Percentiles rank a stretch among this genome's conserved stretches.
Evolutionary conservation across 2,888 invertebrate species (phyloP).

Genomic region (Drosophila affinis): DNA sequence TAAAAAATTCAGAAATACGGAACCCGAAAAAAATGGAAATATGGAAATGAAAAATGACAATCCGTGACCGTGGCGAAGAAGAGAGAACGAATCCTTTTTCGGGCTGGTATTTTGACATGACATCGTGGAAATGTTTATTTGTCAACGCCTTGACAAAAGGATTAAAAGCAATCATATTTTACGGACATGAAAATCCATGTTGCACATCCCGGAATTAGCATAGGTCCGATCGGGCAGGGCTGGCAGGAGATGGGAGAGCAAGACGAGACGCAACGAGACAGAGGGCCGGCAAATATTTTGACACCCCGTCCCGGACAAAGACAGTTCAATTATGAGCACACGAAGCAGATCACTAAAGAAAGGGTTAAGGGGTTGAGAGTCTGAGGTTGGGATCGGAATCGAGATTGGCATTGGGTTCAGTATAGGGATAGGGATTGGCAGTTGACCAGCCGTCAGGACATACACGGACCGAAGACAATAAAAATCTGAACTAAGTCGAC

Average conservation of each 20-base stretch:
- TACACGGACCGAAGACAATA: slow-evolving; percentile 23
- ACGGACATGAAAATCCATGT: slow-evolving; percentile 39
- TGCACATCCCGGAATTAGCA: slow-evolving; percentile 56
- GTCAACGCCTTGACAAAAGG: slow-evolving; percentile 54
- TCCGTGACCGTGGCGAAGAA: slow-evolving; percentile 12
- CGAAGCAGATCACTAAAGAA: background rate
- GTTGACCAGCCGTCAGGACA: slow-evolving; percentile 46
- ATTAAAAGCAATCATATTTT: slow-evolving; percentile 66
- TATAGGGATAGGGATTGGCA: slow-evolving; percentile 1
- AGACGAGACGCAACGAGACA: background rate
- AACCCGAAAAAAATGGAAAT: slow-evolving; percentile 14
- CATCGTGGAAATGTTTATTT: slow-evolving; percentile 74
- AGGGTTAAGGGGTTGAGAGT: slow-evolving; percentile 30
- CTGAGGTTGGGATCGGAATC: slow-evolving; percentile 2
- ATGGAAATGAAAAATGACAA: slow-evolving; percentile 24
- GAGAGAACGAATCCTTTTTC: slow-evolving; percentile 4
- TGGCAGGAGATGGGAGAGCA: background rate
- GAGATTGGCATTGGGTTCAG: no score
- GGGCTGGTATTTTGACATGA: slow-evolving; percentile 63
- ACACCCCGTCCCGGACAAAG: slow-evolving; percentile 43
- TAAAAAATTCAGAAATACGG: slow-evolving; percentile 58
- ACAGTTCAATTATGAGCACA: slow-evolving; percentile 50
- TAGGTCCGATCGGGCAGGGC: slow-evolving; percentile 38
- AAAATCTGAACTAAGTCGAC: slow-evolving; percentile 67
- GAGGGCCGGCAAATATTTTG: slow-evolving; percentile 59